Conservation (phyloP, 2,797 vertebrate genomes). For the Melanotaenia boesemani region DNA sequence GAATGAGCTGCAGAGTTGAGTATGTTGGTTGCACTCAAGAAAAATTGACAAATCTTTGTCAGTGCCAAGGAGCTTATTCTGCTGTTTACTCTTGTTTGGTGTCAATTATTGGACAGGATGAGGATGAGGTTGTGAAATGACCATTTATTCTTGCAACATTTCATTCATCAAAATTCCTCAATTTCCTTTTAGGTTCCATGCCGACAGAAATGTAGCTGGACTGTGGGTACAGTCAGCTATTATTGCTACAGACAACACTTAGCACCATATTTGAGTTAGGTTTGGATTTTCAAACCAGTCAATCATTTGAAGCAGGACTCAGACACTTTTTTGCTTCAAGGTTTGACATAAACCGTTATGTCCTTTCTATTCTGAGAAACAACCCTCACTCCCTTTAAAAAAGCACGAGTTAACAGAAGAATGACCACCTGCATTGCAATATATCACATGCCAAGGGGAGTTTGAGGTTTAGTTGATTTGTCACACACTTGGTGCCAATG, state of each 20-base stretch:
- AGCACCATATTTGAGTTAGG: not conserved
- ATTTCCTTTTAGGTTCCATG: not conserved
- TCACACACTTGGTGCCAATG: slow-evolving; percentile 40
- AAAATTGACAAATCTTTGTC: no score
- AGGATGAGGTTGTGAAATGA: no score
- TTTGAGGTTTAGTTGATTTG: slow-evolving; percentile 55
- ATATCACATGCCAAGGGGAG: slow-evolving; percentile 19
- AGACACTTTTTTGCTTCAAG: not conserved
- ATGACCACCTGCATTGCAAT: slow-evolving; percentile 49
- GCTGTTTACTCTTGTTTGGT: no score
- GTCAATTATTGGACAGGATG: no score
- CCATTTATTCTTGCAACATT: no score
- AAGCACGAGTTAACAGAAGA: slow-evolving; percentile 33
- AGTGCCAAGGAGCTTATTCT: no score
- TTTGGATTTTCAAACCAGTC: slow-evolving; percentile 7
- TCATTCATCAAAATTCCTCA: no score
- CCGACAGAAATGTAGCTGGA: not conserved
- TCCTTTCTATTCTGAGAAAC: slow-evolving; percentile 1
- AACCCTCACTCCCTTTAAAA: slow-evolving; percentile 4
- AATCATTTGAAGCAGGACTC: not conserved
- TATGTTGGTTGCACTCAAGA: no score
- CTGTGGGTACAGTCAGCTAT: not conserved
- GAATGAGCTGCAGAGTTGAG: no score
- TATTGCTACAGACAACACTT: not conserved
- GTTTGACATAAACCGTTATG: slow-evolving; percentile 1